Evolutionary conservation across 2,113 vertebrate species (phyloP).

Genomic region (Bucco capensis): DNA sequence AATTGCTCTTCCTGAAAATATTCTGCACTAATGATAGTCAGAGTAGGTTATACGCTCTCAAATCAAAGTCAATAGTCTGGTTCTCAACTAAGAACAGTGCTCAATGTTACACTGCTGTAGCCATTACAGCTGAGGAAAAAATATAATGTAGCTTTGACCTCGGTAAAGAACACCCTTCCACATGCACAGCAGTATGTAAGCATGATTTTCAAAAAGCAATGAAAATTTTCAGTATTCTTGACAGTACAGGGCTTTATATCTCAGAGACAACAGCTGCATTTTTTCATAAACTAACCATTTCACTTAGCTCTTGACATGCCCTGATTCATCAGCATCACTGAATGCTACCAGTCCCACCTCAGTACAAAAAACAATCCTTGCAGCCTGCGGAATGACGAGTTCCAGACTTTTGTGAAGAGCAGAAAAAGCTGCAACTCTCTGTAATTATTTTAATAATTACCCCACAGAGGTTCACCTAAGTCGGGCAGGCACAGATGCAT

Average conservation of each 20-base stretch:
- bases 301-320: too few relatives aligned
- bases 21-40: background rate
- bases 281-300: background rate
- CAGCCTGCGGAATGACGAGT: too few relatives aligned
- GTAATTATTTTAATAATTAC: background rate
- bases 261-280: background rate
- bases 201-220: background rate
- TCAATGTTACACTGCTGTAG: background rate
- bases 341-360: background rate
- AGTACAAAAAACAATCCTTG: background rate
- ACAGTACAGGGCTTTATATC: accelerated
- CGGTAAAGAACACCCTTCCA: accelerated
- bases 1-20: background rate
- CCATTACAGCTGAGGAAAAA: background rate
- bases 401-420: background rate
- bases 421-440: background rate
- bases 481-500: too few relatives aligned
- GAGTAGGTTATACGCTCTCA: accelerated
- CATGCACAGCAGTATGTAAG: background rate
- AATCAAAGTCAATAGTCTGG: background rate
- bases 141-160: accelerated
- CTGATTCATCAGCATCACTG: background rate
- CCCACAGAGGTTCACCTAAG: background rate
- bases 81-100: background rate
- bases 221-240: background rate